Evolutionary conservation across 2,113 vertebrate genomes (phyloP).

Genomic region (Carassius carassius): DNA sequence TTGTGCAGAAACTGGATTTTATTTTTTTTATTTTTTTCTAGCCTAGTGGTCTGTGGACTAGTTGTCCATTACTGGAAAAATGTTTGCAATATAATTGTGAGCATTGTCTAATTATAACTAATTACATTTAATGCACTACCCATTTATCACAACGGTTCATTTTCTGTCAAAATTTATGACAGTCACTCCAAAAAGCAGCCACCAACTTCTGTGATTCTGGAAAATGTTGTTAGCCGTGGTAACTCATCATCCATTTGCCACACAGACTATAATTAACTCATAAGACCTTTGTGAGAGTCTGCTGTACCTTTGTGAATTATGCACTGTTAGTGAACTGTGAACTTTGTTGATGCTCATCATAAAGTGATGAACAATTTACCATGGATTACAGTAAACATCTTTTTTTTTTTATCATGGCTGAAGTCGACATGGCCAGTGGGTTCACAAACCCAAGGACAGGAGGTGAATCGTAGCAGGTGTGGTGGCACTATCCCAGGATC

Average conservation of each 20-base stretch:
- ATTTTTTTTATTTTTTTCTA: neutral
- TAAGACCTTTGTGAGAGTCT: slow-evolving; percentile 15
- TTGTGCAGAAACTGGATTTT: neutral
- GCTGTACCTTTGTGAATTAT: neutral
- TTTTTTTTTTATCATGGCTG: neutral
- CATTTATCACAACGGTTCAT: slow-evolving; percentile 4
- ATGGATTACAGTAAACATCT: neutral
- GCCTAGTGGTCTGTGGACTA: neutral
- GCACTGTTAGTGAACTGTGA: slow-evolving; percentile 39
- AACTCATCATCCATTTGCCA: slow-evolving; percentile 21
- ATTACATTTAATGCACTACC: slow-evolving; percentile 11
- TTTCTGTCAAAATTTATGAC: neutral
- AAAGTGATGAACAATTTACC: neutral
- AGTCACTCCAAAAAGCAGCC: neutral
- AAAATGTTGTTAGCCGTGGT: neutral
- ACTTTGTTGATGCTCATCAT: slow-evolving; percentile 6
- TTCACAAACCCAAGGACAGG: slow-evolving; percentile 66
- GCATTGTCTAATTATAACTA: slow-evolving; percentile 28
- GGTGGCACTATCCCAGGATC: slow-evolving; percentile 64
- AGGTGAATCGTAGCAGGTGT: slow-evolving; percentile 70
- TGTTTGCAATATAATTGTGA: neutral
- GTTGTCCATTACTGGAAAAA: slow-evolving; percentile 5
- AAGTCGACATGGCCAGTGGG: slow-evolving; percentile 39
- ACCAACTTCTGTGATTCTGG: neutral
- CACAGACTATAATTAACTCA: slow-evolving; percentile 35